These are phyloP conservation scores for Drosophila sucinea DNA, from an alignment of 1,140 invertebrate genomes.

Conservation along the genomic window DNA sequence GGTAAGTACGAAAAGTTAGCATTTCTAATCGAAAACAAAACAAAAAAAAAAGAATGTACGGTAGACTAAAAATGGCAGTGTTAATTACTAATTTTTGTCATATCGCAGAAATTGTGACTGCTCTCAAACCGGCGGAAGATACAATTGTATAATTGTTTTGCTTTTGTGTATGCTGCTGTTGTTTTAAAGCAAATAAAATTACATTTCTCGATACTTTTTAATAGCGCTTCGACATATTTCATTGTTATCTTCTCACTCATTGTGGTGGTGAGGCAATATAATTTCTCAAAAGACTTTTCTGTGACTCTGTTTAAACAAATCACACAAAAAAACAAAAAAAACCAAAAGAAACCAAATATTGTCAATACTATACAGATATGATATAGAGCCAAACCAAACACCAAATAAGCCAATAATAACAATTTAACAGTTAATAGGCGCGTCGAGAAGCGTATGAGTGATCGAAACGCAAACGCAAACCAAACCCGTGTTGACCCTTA, in stretches of 20 bases:
- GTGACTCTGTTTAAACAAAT: slow-evolving; percentile 54
- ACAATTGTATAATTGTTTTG: slow-evolving; percentile 13
- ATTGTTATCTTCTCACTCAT: slow-evolving; percentile 44
- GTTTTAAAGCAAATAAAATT: slow-evolving; percentile 62
- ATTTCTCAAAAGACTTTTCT: slow-evolving; percentile 35
- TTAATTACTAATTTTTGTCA: slow-evolving; percentile 67
- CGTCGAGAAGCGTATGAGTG: neutral
- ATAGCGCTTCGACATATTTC: slow-evolving; percentile 46
- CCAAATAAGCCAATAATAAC: slow-evolving; percentile 74
- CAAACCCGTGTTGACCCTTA: slow-evolving; percentile 45
- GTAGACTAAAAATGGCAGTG: slow-evolving; percentile 9
- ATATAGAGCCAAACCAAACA: slow-evolving; percentile 25
- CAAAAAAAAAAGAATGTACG: neutral
- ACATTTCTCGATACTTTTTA: slow-evolving; percentile 63
- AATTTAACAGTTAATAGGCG: slow-evolving; percentile 56
- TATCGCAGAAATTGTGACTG: slow-evolving; percentile 25
- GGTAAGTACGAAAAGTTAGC: neutral
- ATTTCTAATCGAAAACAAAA: slow-evolving; percentile 53
- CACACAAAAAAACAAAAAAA: slow-evolving; percentile 11
- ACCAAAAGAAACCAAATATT: neutral
- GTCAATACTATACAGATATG: neutral
- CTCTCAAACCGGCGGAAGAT: slow-evolving; percentile 1
- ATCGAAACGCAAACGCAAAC: slow-evolving; percentile 20
- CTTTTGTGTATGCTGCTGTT: neutral
- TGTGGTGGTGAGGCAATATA: slow-evolving; percentile 26